Conservation (phyloP, 92 coral and sea anemone species). For the Zoanthus sansibaricus region DNA sequence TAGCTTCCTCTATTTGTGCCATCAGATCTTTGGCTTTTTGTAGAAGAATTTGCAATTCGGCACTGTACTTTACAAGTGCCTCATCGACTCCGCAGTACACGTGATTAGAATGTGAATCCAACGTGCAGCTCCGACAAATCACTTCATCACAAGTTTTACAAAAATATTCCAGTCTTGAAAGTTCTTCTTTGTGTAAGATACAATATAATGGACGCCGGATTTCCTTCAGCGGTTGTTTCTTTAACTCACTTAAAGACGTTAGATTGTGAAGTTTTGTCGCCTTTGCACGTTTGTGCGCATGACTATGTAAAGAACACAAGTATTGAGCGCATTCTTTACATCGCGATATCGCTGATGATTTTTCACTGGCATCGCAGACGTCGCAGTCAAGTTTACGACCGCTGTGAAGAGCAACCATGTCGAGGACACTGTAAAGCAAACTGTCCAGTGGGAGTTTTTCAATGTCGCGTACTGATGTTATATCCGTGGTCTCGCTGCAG, state of each 20-base stretch:
- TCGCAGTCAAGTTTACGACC: conserved; percentile 66
- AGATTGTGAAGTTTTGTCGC: conserved; percentile 55
- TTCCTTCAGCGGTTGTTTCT: conserved; percentile 63
- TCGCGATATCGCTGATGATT: conserved; percentile 72
- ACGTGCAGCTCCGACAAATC: conserved; percentile 62
- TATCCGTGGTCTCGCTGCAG: conserved; percentile 56
- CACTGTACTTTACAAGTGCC: conserved; percentile 59
- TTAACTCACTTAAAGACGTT: conserved; percentile 49
- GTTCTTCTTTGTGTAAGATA: conserved; percentile 43
- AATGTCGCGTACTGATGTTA: conserved; percentile 47
- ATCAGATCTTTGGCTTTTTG: conserved; percentile 55
- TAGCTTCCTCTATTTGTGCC: conserved; percentile 53
- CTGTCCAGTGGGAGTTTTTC: conserved; percentile 59
- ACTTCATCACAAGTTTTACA: conserved; percentile 63
- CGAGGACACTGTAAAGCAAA: conserved; percentile 68
- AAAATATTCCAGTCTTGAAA: conserved; percentile 41
- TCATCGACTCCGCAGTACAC: conserved; percentile 54
- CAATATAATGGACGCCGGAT: conserved; percentile 70
- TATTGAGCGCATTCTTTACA: conserved; percentile 73
- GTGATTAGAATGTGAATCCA: conserved; percentile 46
- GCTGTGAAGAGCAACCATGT: conserved; percentile 69
- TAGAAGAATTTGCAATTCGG: conserved; percentile 44
- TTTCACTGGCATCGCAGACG: conserved; percentile 72
- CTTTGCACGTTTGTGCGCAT: conserved; percentile 70
- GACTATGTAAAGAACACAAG: conserved; percentile 62